Evolutionary conservation across 2,888 invertebrate genomes (phyloP).

Genomic region (Rhyacophila evoluta): DNA sequence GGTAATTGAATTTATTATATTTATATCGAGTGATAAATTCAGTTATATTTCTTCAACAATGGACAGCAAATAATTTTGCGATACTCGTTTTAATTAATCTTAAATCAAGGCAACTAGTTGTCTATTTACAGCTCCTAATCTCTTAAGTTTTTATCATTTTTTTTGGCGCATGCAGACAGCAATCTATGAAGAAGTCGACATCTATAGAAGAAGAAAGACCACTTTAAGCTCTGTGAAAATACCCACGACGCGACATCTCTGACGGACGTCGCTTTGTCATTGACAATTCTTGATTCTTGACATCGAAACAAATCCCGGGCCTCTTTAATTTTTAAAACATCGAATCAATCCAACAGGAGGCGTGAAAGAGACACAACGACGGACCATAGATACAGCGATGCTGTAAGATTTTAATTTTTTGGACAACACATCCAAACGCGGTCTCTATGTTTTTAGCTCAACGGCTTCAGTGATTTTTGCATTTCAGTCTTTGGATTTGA

Average conservation of each 20-base stretch:
- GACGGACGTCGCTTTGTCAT: too few relatives aligned
- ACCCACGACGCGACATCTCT: not conserved
- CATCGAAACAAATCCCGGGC: too few relatives aligned
- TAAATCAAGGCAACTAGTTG: slow-evolving; percentile 39
- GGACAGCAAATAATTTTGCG: slow-evolving; percentile 30
- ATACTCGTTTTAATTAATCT: not conserved
- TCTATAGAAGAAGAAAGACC: not conserved
- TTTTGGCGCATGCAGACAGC: slow-evolving; percentile 51
- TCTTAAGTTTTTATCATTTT: slow-evolving; percentile 36
- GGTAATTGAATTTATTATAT: slow-evolving; percentile 14
- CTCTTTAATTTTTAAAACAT: too few relatives aligned
- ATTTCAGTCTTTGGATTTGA: slow-evolving; percentile 17
- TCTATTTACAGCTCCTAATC: slow-evolving; percentile 48
- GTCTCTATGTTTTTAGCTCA: too few relatives aligned
- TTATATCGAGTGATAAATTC: not conserved
- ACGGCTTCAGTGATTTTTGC: not conserved
- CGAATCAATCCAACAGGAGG: too few relatives aligned
- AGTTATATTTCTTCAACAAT: slow-evolving; percentile 24
- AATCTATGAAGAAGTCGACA: slow-evolving; percentile 32
- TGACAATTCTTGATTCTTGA: too few relatives aligned
- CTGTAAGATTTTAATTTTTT: too few relatives aligned
- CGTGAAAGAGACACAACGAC: too few relatives aligned
- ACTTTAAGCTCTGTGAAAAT: slow-evolving; percentile 38
- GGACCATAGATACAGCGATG: too few relatives aligned
- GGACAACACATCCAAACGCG: too few relatives aligned